phyloP scores from a whole-genome alignment of 2,113 vertebrate species.

The Salminus brasiliensis region DNA sequence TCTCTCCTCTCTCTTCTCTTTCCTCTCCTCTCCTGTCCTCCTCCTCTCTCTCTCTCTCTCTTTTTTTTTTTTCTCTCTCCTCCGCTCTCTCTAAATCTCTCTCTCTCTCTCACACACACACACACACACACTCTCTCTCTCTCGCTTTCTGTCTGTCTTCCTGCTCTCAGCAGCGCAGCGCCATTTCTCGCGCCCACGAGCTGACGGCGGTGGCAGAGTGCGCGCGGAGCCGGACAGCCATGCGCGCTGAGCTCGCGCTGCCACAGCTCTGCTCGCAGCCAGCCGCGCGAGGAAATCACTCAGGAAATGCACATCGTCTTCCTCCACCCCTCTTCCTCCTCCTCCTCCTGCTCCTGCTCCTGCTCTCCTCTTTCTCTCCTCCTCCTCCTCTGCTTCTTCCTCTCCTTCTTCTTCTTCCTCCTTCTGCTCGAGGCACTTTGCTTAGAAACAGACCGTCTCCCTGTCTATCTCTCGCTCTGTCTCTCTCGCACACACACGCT shows the following conservation, averaged over 20 bases:
- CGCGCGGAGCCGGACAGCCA: constrained; percentile 59
- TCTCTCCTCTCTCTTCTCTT: constrained; percentile 10
- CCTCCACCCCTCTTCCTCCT: constrained; percentile 31
- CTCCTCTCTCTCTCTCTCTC: constrained; percentile 16
- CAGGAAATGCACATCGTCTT: constrained; percentile 69
- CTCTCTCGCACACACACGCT: neutral
- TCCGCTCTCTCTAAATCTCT: constrained; percentile 28
- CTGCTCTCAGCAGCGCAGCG: constrained; percentile 57
- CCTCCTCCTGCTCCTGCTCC: neutral
- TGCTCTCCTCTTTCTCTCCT: neutral
- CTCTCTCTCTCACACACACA: too few species aligned
- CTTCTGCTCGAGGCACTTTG: constrained; percentile 61
- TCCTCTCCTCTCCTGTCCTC: constrained; percentile 30
- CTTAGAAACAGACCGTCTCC: constrained; percentile 50
- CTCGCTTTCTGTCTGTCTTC: constrained; percentile 2
- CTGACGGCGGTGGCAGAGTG: constrained; percentile 71
- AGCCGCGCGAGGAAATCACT: constrained; percentile 57
- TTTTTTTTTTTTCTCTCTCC: too few species aligned
- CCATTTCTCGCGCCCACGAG: constrained; percentile 80
- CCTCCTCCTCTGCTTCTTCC: neutral
- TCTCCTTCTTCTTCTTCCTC: neutral
- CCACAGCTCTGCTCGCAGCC: constrained; percentile 69
- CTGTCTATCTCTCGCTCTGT: constrained; percentile 14
- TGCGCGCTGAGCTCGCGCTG: constrained; percentile 69
- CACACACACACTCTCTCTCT: too few species aligned